Evolutionary conservation across 2,113 vertebrate genomes (phyloP), one percentile per base, ranked within the genome.

Genomic region (Tenrec ecaudatus): DNA sequence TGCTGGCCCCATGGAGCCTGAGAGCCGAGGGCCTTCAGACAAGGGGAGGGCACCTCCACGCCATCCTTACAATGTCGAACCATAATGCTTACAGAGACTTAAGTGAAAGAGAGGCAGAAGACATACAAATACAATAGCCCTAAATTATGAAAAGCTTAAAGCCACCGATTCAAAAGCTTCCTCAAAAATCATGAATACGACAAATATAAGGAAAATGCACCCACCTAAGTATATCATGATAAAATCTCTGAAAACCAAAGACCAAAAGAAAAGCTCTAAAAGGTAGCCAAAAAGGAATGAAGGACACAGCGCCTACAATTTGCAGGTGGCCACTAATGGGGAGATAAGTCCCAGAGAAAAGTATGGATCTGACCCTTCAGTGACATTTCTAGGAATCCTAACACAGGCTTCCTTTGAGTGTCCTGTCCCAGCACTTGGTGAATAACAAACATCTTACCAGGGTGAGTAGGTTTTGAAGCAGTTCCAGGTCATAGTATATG

Each of bases 221-320:
- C 58, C 6, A 53, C 6, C 31, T 84, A 38, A 10, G 27, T 60
- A 36, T 66, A 31, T 88, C 57, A 86, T 40, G 60, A 10, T n/a
- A 88, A 92, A 81, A 36, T 31, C 10, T 86, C 57, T 88, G 10
- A 75, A 94, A 94, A 81, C 5, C 31, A 73, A 95, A 79, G 71
- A 57, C 3, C 23, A 53, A 83, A 73, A 47, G 33, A 38, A 20
- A 66, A 92, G 88, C 68, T 23, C 11, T 66, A 68, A 91, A 82
- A 92, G 62, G 15, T 8, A n/a, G 4, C 22, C n/a, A 75, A 43
- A 94, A 53, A 14, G 22, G 76, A 53, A 40, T 81, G 66, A 86
- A 57, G 40, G 19, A 11, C 10, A 53, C 3, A 84, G 11, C 29
- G 33, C 6, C 22, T 93, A 62, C 22, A n/a, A 31, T 68, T 68